Percentiles rank a stretch among this genome's conserved stretches.
These are phyloP conservation scores for Andricus quercusramuli DNA, from an alignment of 2,888 invertebrate species.

Conservation along the genomic window DNA sequence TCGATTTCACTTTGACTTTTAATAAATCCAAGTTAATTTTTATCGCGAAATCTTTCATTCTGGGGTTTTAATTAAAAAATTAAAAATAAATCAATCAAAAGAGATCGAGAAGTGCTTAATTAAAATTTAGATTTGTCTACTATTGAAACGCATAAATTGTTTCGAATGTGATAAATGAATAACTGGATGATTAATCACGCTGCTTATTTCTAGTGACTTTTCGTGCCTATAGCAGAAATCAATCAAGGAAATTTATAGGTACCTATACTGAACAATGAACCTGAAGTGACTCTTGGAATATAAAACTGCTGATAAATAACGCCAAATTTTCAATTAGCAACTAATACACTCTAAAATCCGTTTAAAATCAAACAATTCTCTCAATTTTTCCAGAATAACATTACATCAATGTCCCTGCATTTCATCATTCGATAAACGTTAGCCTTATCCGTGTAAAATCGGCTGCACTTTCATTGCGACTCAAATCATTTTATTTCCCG, in stretches of 20 bases:
- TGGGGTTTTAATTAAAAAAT: no score
- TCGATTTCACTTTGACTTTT: background rate
- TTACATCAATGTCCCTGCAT: background rate
- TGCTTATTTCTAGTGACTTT: background rate
- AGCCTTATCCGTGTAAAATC: background rate
- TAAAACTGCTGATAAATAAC: background rate
- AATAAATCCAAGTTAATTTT: background rate
- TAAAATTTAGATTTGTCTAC: background rate
- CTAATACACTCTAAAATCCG: background rate
- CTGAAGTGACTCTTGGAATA: background rate
- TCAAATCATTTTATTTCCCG: background rate
- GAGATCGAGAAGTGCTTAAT: background rate
- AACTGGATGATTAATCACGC: slow-evolving; percentile 1
- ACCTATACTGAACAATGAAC: background rate
- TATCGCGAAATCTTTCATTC: no score
- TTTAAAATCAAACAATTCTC: background rate
- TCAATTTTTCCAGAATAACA: background rate
- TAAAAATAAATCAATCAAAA: background rate
- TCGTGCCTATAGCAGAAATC: background rate
- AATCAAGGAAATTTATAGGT: background rate
- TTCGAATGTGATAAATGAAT: background rate
- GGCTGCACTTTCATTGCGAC: background rate
- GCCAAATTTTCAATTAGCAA: background rate
- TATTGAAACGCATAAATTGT: background rate
- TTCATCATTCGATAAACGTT: background rate